Evolutionary conservation across 1,140 invertebrate genomes (phyloP).

Genomic region (Nymphalis io): DNA sequence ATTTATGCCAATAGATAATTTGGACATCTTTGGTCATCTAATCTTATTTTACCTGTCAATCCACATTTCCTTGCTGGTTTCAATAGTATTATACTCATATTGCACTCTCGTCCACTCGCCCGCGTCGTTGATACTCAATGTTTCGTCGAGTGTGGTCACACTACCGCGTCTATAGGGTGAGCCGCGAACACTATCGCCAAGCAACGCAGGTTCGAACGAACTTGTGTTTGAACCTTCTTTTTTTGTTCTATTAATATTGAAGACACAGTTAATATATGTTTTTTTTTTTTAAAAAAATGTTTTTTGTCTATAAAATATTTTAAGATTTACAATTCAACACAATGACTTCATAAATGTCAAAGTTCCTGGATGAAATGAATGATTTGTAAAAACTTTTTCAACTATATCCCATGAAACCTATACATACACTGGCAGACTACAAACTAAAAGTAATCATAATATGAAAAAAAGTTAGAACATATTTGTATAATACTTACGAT

Average conservation of each 20-base stretch:
- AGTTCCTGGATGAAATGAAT: no score
- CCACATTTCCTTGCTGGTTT: constrained; percentile 73
- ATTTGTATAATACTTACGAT: constrained; percentile 56
- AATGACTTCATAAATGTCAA: no score
- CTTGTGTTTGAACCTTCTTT: constrained; percentile 75
- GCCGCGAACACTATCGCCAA: constrained; percentile 52
- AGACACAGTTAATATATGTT: background rate
- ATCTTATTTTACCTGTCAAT: constrained; percentile 56
- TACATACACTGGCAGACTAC: no score
- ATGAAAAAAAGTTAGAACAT: background rate
- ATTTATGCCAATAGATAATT: background rate
- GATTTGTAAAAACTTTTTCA: no score
- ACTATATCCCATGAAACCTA: no score
- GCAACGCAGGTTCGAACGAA: constrained; percentile 62
- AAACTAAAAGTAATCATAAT: no score
- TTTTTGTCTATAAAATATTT: no score
- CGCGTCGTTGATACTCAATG: constrained; percentile 73
- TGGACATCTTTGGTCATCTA: no score
- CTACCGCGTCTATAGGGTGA: constrained; percentile 66
- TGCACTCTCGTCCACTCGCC: constrained; percentile 71
- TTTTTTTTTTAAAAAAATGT: background rate
- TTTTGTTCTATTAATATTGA: constrained; percentile 44
- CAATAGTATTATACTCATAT: constrained; percentile 57
- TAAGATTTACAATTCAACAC: no score
- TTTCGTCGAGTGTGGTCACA: constrained; percentile 73